Evolutionary conservation across 2,888 invertebrate species (phyloP), one percentile per base, ranked within the genome.

Genomic region (Girardia tigrina): DNA sequence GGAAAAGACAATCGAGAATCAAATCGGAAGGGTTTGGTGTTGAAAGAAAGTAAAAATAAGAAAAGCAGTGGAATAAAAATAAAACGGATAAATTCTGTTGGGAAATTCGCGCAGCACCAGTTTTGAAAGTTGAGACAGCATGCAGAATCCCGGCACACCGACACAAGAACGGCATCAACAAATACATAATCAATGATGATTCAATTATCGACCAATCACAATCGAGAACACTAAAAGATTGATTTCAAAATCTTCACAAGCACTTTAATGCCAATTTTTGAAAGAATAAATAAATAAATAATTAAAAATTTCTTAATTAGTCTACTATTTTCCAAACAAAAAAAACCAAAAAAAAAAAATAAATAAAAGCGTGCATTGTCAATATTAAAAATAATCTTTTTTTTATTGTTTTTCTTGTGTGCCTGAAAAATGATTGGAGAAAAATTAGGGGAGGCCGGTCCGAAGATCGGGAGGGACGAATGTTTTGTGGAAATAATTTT

Each of bases 121-220:
- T 56, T 56, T 56, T 56, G 56, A 56, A 56, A 56, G 56, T 56
- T 56, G 56, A 56, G 56, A 56, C 23, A 56, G 56, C 56, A 56
- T 56, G 56, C 56, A 56, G 56, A 6, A 12, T 56, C n/a, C n/a
- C n/a, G 56, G 20, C n/a, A n/a, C n/a, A n/a, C 56, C 20, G 23
- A 56, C 23, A 2, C 20, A 56, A 56, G 23, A 56, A 56, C 56
- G 56, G 56, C 56, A 56, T 56, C 56, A 56, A 23, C 56, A 56
- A 56, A 56, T 56, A n/a, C 56, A 56, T 56, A n/a, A 56, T 56
- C 8, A 56, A 23, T 6, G 56, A 56, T 56, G 56, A 56, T 56
- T 56, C 56, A 56, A 56, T 20, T 20, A 56, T n/a, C n/a, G 23
- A n/a, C 56, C 56, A 56, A 56, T 56, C 23, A 56, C n/a, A 56